phyloP scores from a whole-genome alignment of 2,113 vertebrate genomes.

The Pelecanus crispus region DNA sequence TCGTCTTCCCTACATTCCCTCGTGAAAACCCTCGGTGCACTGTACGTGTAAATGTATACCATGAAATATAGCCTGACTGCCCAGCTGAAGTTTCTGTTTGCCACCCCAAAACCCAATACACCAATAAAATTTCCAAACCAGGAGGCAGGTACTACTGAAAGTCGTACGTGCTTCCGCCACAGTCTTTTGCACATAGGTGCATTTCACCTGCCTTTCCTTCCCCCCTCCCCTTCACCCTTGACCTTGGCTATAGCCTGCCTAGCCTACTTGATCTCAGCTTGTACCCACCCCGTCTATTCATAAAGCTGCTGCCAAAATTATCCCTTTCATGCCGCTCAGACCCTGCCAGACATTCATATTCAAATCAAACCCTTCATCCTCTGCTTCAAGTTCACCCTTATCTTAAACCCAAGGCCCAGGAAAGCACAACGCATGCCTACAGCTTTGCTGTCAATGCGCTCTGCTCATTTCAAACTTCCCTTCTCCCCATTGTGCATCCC shows the following conservation, averaged over 20 bases:
- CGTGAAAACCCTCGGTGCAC: not conserved
- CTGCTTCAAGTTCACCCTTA: not conserved
- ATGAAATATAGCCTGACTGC: not conserved
- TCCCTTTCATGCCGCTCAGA: constrained; percentile 1
- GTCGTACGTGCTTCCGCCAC: not conserved
- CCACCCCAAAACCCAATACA: not conserved
- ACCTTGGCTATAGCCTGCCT: not conserved
- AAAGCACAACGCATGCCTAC: not conserved
- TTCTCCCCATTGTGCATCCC: not conserved
- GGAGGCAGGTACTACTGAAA: not conserved
- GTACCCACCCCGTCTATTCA: not conserved
- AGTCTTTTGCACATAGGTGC: not conserved
- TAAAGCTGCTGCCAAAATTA: constrained; percentile 38
- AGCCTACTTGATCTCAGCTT: constrained; percentile 22
- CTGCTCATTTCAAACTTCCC: not conserved
- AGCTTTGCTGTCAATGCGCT: not conserved
- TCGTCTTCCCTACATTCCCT: rapidly evolving
- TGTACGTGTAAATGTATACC: rapidly evolving
- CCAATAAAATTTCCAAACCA: not conserved
- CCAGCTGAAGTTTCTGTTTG: not conserved
- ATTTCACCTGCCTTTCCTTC: not conserved
- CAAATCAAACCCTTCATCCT: constrained; percentile 20
- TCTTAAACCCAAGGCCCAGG: not conserved
- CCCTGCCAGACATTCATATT: constrained; percentile 14
- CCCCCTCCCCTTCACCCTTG: not conserved